Percentiles rank a stretch among this genome's conserved stretches.
Evolutionary conservation across 2,113 vertebrate genomes (phyloP).

Genomic region (Numenius arquata): DNA sequence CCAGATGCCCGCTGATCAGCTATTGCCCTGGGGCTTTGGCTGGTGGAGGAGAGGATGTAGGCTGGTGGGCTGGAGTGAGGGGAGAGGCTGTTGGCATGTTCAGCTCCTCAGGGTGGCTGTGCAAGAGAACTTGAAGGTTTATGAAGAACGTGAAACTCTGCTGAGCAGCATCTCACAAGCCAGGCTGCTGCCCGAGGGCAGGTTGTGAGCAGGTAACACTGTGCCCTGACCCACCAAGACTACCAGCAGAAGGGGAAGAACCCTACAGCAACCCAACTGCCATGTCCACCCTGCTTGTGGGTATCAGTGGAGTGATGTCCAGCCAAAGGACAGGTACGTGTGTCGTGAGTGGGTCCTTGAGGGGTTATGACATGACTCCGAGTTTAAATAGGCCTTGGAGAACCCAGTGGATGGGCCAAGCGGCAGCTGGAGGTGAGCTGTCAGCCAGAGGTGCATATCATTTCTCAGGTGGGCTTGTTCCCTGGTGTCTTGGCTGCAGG

Average conservation of each 20-base stretch:
- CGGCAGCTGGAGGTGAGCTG: neutral
- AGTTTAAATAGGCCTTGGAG: neutral
- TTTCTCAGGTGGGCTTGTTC: neutral
- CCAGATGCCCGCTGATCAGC: neutral
- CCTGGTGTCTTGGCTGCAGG: neutral
- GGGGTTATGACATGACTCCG: neutral
- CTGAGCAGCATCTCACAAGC: neutral
- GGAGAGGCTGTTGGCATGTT: neutral
- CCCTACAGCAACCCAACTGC: neutral
- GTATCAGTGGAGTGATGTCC: neutral
- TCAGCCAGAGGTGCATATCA: fast-evolving
- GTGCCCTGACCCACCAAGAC: neutral
- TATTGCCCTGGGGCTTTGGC: neutral
- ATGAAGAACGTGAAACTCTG: neutral
- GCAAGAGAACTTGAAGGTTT: neutral
- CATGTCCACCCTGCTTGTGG: neutral
- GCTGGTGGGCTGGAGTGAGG: neutral
- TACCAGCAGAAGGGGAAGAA: neutral
- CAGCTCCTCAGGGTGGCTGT: neutral
- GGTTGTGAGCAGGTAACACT: too few relatives aligned
- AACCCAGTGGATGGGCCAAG: neutral
- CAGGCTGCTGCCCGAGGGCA: neutral
- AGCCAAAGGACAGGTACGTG: neutral
- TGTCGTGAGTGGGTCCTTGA: neutral
- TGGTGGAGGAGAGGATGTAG: neutral